Base-by-base conservation (phyloP, 2,888 invertebrate species). In the Dolomedes plantarius region DNA sequence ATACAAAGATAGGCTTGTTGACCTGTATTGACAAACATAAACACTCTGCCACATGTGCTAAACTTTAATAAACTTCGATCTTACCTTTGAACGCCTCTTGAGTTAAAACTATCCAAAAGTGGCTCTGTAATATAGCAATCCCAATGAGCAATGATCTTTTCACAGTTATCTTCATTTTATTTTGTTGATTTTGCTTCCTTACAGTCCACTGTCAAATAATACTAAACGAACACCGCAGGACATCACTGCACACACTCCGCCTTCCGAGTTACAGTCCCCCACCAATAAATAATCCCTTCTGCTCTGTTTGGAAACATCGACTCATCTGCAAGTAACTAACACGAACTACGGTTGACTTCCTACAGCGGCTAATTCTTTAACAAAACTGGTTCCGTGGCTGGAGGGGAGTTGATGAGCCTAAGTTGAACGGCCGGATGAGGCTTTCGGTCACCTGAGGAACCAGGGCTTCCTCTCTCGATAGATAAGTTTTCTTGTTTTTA, bases 321-420 rank as follows among this genome's bases (percentile, higher is more conserved):
- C 56, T 56, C 23, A 56, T 56, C 56, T 56, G 16, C 7, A 56
- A 19, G 56, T n/a, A 23, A 56, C 23, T 23, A 36, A 36, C 6
- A 36, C 5, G 9, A 9, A 56, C 56, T 56, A 56, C 56, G 56
- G 56, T 56, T 56, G 56, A 56, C 56, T 56, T 56, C 19, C 56
- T 56, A 3, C 56, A 23, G 23, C 56, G 23, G 56, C 56, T 56
- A 56, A 56, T 23, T 56, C 56, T 56, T n/a, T 23, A 56, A 23
- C 56, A 56, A 56, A 56, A 56, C 56, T 56, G 56, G 56, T 56
- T 56, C 56, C 56, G 56, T 56, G 56, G n/a, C 56, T 56, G 11
- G 56, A 56, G 56, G 46, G 56, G 56, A 56, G 56, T 23, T 56
- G 46, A 23, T 56, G 23, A 56, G 23, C 23, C 19, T 23, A 56